Conservation (phyloP, 2,113 vertebrate genomes). For the Gallinago jamesoni region DNA sequence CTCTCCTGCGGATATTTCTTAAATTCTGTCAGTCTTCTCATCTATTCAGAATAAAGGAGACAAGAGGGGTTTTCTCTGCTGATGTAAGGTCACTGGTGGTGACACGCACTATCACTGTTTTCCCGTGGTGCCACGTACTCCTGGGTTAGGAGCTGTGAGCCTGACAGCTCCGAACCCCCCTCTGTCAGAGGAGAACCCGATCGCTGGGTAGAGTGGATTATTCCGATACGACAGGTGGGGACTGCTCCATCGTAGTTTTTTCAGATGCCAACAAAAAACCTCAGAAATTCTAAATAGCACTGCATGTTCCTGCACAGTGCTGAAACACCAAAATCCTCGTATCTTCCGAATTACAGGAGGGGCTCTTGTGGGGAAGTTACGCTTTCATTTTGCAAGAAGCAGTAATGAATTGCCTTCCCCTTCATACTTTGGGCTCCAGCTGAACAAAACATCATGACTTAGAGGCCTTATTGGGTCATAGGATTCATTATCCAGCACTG, state of each 20-base stretch:
- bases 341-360: not conserved
- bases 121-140: fast-evolving
- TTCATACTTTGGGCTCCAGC: not conserved
- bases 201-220: not conserved
- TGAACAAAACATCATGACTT: not conserved
- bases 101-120: fast-evolving
- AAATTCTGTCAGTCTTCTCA: not conserved
- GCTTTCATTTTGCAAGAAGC: not conserved
- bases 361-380: not conserved
- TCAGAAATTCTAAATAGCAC: not conserved
- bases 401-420: not conserved
- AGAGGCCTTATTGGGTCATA: not conserved
- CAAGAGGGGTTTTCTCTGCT: not conserved
- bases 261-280: not conserved
- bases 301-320: not conserved
- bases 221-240: not conserved
- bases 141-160: not conserved
- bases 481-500: not conserved
- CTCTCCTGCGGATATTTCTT: not conserved
- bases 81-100: not conserved
- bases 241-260: not conserved
- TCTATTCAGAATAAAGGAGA: not conserved
- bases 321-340: not conserved
- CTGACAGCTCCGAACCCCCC: not conserved
- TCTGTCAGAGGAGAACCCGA: not conserved